Percentiles rank a stretch among this genome's conserved stretches.
Conservation (phyloP, 2,888 invertebrate genomes). For the Parnassius apollo region DNA sequence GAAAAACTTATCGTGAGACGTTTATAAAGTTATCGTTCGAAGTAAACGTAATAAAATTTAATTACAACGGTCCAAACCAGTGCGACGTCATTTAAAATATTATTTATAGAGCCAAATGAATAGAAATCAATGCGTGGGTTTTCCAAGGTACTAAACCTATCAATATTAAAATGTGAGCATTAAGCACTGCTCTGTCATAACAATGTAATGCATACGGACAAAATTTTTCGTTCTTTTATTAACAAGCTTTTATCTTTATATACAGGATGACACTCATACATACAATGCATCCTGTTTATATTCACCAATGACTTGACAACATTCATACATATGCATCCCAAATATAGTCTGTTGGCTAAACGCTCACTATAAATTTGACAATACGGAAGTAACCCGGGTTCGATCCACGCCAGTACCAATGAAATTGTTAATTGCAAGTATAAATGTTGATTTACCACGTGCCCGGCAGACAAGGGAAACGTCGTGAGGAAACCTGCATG, state of each 20-base stretch:
- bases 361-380: too few relatives aligned
- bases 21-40: constrained; percentile 21
- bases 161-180: constrained; percentile 40
- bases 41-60: constrained; percentile 27
- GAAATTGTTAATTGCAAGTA: too few relatives aligned
- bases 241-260: not conserved
- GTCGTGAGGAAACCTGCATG: too few relatives aligned
- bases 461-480: too few relatives aligned
- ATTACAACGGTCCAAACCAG: constrained; percentile 27
- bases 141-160: constrained; percentile 25
- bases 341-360: too few relatives aligned
- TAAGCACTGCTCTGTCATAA: constrained; percentile 36
- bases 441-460: too few relatives aligned
- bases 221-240: not conserved
- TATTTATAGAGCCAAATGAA: constrained; percentile 55
- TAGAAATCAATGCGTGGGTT: constrained; percentile 31
- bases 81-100: constrained; percentile 55
- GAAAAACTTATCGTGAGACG: not conserved
- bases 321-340: too few relatives aligned
- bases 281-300: too few relatives aligned
- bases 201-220: not conserved
- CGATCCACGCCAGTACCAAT: too few relatives aligned
- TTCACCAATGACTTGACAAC: too few relatives aligned
- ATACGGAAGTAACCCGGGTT: too few relatives aligned
- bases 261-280: too few relatives aligned